Evolutionary conservation across 1,140 invertebrate genomes (phyloP).

Genomic region (Pseudomyrmex pallidus): DNA sequence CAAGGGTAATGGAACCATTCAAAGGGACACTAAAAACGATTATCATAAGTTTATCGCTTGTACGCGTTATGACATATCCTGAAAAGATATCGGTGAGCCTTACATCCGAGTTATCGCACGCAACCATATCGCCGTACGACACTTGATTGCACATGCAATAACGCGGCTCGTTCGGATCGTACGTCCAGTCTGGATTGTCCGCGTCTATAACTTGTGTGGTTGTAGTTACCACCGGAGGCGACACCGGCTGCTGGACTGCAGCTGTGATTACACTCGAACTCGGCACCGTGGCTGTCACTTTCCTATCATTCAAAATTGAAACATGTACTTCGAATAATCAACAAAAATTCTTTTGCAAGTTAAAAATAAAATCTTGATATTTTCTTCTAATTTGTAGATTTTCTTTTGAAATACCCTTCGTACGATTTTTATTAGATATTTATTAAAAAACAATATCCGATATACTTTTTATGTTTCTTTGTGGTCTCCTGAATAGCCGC

Average conservation of each 20-base stretch:
- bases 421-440: neutral
- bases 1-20: constrained; percentile 99
- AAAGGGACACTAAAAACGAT: constrained; percentile 93
- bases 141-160: constrained; percentile 99
- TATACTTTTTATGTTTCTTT: constrained; percentile 89
- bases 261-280: constrained; percentile 81
- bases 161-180: constrained; percentile 96
- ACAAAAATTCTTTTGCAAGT: neutral
- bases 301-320: constrained; percentile 72
- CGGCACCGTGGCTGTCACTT: constrained; percentile 81
- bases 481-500: constrained; percentile 89
- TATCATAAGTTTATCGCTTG: neutral
- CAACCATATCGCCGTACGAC: constrained; percentile 99
- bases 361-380: too few relatives aligned
- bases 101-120: constrained; percentile 98
- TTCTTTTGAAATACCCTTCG: neutral
- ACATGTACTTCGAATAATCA: neutral
- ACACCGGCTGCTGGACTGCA: constrained; percentile 78
- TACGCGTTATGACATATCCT: neutral
- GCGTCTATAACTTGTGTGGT: constrained; percentile 82
- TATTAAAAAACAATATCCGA: neutral
- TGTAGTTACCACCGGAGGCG: constrained; percentile 74
- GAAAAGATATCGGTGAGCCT: constrained; percentile 78
- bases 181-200: constrained; percentile 91
- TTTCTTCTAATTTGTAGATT: neutral